phyloP scores from a whole-genome alignment of 1,140 invertebrate species.

The Dryas iulia region DNA sequence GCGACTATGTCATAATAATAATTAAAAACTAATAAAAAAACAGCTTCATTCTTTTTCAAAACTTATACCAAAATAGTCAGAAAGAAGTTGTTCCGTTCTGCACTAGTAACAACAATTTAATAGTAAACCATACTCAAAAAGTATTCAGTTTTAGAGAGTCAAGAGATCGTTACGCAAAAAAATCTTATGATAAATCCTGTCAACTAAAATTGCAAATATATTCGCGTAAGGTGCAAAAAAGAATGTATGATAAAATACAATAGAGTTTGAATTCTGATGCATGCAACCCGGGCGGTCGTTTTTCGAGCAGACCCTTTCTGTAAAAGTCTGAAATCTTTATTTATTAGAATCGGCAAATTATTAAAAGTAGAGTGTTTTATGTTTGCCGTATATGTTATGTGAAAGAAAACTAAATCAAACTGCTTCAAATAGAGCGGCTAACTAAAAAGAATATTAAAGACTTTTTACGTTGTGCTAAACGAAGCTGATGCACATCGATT shows the following conservation, averaged over 20 bases:
- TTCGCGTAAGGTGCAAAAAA: conserved; percentile 77
- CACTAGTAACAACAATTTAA: conserved; percentile 39
- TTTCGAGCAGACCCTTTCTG: conserved; percentile 56
- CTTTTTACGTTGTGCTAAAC: background rate
- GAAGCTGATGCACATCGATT: background rate
- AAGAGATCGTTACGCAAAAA: conserved; percentile 44
- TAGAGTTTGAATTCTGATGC: conserved; percentile 71
- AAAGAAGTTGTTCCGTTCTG: too few species aligned
- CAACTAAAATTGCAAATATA: conserved; percentile 73
- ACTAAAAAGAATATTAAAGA: background rate
- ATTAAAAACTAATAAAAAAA: too few species aligned
- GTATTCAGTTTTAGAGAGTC: conserved; percentile 36
- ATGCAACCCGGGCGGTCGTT: conserved; percentile 74
- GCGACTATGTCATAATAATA: too few species aligned
- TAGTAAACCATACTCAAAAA: conserved; percentile 37
- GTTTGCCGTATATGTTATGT: conserved; percentile 48
- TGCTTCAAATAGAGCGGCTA: conserved; percentile 34
- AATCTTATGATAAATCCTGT: conserved; percentile 44
- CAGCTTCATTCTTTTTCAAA: too few species aligned
- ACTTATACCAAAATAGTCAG: too few species aligned
- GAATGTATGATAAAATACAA: conserved; percentile 76
- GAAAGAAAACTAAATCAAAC: conserved; percentile 3
- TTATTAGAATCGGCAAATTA: conserved; percentile 77
- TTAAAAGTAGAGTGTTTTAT: conserved; percentile 65
- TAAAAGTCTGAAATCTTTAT: conserved; percentile 74